Evolutionary conservation across 2,113 vertebrate species (phyloP).

Genomic region (Menura novaehollandiae): DNA sequence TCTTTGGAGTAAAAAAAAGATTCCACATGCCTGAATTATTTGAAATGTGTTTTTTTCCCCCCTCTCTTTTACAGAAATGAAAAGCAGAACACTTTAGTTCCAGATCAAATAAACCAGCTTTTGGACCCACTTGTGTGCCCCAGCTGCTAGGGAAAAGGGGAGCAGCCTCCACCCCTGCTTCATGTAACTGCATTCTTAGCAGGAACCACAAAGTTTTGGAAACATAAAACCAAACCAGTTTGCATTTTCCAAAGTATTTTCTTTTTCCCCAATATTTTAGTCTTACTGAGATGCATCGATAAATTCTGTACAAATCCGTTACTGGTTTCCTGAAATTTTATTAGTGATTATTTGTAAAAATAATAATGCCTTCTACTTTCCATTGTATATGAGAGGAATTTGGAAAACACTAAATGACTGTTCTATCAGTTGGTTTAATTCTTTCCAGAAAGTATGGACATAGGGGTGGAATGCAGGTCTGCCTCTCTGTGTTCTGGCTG

Average conservation of each 20-base stretch:
- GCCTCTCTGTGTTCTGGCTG: background rate
- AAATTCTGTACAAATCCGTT: background rate
- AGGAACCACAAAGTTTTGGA: background rate
- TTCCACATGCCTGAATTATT: background rate
- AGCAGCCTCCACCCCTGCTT: background rate
- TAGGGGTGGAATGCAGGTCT: rapidly evolving
- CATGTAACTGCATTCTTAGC: background rate
- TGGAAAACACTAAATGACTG: background rate
- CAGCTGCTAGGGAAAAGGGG: background rate
- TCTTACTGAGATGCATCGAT: rapidly evolving
- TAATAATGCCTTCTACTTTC: background rate
- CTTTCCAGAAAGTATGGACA: rapidly evolving
- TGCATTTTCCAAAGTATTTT: background rate
- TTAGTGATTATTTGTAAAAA: background rate
- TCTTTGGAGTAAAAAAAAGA: background rate
- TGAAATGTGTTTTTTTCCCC: background rate
- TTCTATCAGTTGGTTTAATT: background rate
- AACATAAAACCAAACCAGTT: background rate
- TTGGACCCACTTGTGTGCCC: background rate
- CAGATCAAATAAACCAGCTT: background rate
- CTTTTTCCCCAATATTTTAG: background rate
- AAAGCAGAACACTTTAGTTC: background rate
- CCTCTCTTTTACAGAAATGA: background rate
- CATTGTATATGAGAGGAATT: background rate
- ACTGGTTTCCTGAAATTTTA: background rate